Conservation (phyloP, 1,140 invertebrate species). For the Berghia stephanieae region DNA sequence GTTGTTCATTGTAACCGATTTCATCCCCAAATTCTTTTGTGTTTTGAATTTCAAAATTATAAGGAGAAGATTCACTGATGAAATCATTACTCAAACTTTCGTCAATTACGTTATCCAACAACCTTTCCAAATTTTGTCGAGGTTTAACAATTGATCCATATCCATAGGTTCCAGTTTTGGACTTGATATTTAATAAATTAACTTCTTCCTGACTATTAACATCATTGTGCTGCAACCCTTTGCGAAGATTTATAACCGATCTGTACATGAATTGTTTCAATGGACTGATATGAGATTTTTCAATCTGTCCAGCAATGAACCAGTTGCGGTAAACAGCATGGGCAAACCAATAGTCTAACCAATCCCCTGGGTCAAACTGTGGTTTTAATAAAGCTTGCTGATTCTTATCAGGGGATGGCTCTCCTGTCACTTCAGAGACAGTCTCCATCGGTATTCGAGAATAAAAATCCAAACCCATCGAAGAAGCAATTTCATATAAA, state of each 20-base stretch:
- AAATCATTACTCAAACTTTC: constrained; percentile 42
- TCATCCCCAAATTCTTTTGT: constrained; percentile 58
- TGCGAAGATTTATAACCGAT: constrained; percentile 51
- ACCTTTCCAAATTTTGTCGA: constrained; percentile 41
- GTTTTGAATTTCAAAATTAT: constrained; percentile 55
- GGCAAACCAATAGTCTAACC: constrained; percentile 55
- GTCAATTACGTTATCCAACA: constrained; percentile 46
- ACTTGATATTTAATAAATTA: constrained; percentile 51
- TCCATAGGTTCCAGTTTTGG: constrained; percentile 47
- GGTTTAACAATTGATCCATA: constrained; percentile 31
- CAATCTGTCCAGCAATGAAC: constrained; percentile 55
- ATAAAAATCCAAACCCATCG: constrained; percentile 55
- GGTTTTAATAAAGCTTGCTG: constrained; percentile 12
- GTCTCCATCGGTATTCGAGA: constrained; percentile 40
- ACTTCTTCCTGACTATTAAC: constrained; percentile 51
- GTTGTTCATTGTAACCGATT: constrained; percentile 54
- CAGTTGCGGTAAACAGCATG: constrained; percentile 56
- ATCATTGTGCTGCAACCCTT: constrained; percentile 39
- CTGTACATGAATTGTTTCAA: constrained; percentile 46
- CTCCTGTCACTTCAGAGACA: constrained; percentile 49
- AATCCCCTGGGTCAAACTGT: constrained; percentile 43
- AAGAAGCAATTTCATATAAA: constrained; percentile 48
- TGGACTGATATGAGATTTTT: constrained; percentile 40
- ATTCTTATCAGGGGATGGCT: constrained; percentile 36
- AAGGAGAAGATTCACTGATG: constrained; percentile 41